Evolutionary conservation across 1,140 invertebrate genomes (phyloP).

Genomic region (Linepithema humile): DNA sequence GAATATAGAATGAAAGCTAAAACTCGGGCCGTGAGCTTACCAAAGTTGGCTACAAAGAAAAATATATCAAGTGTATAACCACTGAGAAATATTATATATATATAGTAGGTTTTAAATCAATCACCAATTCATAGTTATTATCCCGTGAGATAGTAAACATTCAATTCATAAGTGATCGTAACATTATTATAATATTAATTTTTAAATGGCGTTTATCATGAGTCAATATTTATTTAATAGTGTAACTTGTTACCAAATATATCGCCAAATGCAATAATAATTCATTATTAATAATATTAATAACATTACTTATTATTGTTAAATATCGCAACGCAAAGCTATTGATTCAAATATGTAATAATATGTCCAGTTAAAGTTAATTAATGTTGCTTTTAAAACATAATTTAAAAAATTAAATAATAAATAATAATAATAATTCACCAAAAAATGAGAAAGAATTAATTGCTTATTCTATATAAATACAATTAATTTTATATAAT

Average conservation of each 20-base stretch:
- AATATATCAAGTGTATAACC: slow-evolving; percentile 24
- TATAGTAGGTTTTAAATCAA: neutral
- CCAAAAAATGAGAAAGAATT: no score
- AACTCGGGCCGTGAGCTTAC: neutral
- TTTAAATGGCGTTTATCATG: neutral
- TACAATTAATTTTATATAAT: no score
- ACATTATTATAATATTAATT: neutral
- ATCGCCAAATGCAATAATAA: neutral
- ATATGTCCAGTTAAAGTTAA: neutral
- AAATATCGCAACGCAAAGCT: neutral
- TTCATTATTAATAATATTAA: slow-evolving; percentile 35
- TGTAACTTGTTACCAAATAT: slow-evolving; percentile 1
- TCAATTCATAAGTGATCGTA: neutral
- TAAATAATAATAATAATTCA: neutral
- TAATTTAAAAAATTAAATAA: neutral
- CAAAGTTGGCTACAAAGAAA: neutral
- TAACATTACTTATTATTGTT: neutral
- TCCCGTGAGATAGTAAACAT: no score
- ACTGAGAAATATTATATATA: neutral
- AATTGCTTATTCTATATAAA: no score
- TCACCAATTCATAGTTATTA: no score
- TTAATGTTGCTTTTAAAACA: neutral
- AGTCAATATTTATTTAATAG: neutral
- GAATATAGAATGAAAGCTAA: slow-evolving; percentile 36
- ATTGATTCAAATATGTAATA: slow-evolving; percentile 34